A percentile compares a stretch with the other conserved stretches of the same genome.
These are phyloP conservation scores for Heteromyza rotundicornis DNA, from an alignment of 2,888 invertebrate species.

Conservation along the genomic window DNA sequence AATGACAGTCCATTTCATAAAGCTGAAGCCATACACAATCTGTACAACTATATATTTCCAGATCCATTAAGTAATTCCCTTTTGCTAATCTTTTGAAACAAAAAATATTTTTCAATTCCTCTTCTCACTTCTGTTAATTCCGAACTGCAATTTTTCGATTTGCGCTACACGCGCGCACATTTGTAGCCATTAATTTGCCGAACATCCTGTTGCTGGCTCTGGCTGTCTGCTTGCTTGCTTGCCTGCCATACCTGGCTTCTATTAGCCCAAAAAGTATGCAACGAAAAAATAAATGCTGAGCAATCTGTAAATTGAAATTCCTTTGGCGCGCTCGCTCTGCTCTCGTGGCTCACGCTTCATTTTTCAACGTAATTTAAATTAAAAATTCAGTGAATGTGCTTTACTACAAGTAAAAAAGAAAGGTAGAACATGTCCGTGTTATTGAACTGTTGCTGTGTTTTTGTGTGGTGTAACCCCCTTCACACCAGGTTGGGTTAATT, in stretches of 20 bases:
- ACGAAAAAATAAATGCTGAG: neutral
- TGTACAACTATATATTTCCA: too few species aligned
- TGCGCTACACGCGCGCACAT: too few species aligned
- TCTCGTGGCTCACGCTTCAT: too few species aligned
- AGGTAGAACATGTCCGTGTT: neutral
- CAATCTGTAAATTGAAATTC: neutral
- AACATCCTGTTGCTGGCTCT: neutral
- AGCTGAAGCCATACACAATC: neutral
- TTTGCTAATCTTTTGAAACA: too few species aligned
- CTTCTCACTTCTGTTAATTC: too few species aligned
- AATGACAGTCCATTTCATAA: neutral
- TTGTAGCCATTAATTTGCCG: neutral
- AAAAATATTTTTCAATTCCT: too few species aligned
- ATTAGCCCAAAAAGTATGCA: neutral
- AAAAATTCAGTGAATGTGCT: neutral
- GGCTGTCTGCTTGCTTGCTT: too few species aligned
- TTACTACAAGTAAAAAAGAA: too few species aligned
- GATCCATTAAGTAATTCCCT: too few species aligned
- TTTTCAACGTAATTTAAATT: neutral
- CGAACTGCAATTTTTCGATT: too few species aligned
- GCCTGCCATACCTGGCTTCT: too few species aligned
- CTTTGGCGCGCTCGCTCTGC: neutral
- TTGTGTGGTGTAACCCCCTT: neutral
- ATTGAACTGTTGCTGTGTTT: neutral
- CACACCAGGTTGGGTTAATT: neutral